Base-by-base conservation (phyloP, 2,113 vertebrate species). In the Aepyceros melampus region DNA sequence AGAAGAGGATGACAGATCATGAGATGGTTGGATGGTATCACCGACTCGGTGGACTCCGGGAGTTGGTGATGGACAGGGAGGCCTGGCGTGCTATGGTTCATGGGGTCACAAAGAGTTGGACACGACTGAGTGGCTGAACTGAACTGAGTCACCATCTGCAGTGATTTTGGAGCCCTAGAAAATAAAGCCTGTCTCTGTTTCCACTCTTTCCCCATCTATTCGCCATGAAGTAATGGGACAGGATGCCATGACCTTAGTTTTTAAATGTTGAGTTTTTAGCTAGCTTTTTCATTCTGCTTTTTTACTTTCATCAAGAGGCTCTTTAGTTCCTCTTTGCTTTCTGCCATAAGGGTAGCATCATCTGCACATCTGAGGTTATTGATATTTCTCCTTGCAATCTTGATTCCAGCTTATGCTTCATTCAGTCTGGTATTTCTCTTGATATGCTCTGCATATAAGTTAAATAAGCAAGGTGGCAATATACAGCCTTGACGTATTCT, bases 21-120 rank as follows among this genome's bases (percentile, higher is more conserved):
- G 29, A 62, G 60, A 33, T 15, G 13, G 29, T 6, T 62, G 60
- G 1, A 62, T 62, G 29, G 6, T 31, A 33, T 62, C 0, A 0
- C 29, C 0, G 1, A 62, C 60, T 33, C 1, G 0, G 33, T 62
- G 14, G 13, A 16, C 5, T 62, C 29, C 0, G 1, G 60, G 60
- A 16, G 31, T 33, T 62, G 29, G 60, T 62, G 60, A 62, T 62
- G 60, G 14, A 33, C 60, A 62, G 60, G 60, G 60, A 33, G 29
- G 29, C 29, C 60, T 62, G 29, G 60, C 0, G 3, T 62, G 60
- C 29, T 62, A 29, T 15, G 14, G 29, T 62, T 31, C 60, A 33
- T 33, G 29, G 60, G 29, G 60, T 62, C 14, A 1, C 29, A 62
- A 62, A 31, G 60, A 33, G 14, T 62, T 0, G 0, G 60, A 62